phyloP scores from a whole-genome alignment of 2,888 invertebrate genomes.

The Erebia palarica region DNA sequence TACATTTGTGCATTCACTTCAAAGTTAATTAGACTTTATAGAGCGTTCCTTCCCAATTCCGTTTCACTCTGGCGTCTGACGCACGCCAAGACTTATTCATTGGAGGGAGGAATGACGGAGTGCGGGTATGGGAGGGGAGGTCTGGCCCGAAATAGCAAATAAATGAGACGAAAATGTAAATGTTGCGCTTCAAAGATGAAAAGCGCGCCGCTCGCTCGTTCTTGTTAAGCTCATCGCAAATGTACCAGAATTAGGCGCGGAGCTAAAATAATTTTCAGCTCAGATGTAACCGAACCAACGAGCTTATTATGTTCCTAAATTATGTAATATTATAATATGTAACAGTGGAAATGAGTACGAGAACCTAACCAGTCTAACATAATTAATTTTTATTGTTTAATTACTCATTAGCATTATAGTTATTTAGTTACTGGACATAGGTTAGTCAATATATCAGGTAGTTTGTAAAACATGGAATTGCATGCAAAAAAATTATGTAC shows the following conservation, averaged over 20 bases:
- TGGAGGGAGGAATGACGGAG: conserved; percentile 64
- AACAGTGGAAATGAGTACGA: too few species aligned
- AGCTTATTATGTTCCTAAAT: conserved; percentile 23
- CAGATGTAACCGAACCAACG: conserved; percentile 63
- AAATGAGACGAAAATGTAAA: conserved; percentile 84
- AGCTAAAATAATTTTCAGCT: conserved; percentile 77
- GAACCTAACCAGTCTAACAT: too few species aligned
- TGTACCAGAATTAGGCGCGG: conserved; percentile 80
- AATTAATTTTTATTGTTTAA: too few species aligned
- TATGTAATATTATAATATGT: background rate
- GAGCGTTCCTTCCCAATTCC: conserved; percentile 81
- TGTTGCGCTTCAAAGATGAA: conserved; percentile 82
- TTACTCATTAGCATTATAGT: background rate
- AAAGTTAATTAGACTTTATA: conserved; percentile 82
- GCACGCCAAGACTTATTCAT: conserved; percentile 79
- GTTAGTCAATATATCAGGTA: too few species aligned
- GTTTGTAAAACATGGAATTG: too few species aligned
- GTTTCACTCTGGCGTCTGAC: conserved; percentile 74
- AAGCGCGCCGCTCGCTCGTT: conserved; percentile 76
- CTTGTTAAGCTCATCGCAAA: conserved; percentile 81
- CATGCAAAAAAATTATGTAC: too few species aligned
- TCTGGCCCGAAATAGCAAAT: conserved; percentile 81
- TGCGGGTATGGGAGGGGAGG: conserved; percentile 50
- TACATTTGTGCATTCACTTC: conserved; percentile 79
- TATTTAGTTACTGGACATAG: background rate